Conservation (phyloP, 2,888 invertebrate species). For the Abscondita cerata region DNA sequence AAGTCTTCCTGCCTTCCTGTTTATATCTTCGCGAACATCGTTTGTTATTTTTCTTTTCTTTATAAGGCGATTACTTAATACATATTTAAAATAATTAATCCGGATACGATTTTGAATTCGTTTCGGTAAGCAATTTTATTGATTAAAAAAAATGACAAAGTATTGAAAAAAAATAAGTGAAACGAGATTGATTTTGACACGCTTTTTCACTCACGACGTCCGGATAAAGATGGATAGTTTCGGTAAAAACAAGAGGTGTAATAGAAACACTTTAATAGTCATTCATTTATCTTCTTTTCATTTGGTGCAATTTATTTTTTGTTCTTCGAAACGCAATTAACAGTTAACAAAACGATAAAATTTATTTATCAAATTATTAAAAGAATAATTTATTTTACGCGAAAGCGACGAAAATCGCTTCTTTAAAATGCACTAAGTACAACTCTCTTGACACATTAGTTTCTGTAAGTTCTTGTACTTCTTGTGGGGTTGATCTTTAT, state of each 20-base stretch:
- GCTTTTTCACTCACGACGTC: slow-evolving; percentile 32
- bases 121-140: slow-evolving; percentile 16
- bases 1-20: slow-evolving; percentile 32
- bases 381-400: too few relatives aligned
- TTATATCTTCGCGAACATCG: slow-evolving; percentile 22
- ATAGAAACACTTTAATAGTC: slow-evolving; percentile 16
- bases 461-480: too few relatives aligned
- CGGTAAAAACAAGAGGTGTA: slow-evolving; percentile 25
- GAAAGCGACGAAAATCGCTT: too few relatives aligned
- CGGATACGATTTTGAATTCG: neutral
- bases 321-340: too few relatives aligned
- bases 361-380: too few relatives aligned
- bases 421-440: too few relatives aligned
- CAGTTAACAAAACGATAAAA: too few relatives aligned
- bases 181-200: slow-evolving; percentile 36
- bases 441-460: too few relatives aligned
- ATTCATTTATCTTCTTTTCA: slow-evolving; percentile 2
- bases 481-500: too few relatives aligned
- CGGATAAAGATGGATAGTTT: slow-evolving; percentile 25
- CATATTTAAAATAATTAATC: neutral
- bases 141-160: slow-evolving; percentile 19
- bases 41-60: slow-evolving; percentile 21
- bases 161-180: slow-evolving; percentile 11
- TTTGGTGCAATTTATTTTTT: too few relatives aligned
- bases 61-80: neutral